phyloP scores from a whole-genome alignment of 2,113 vertebrate species.

The Rhegmatorhina hoffmannsi region DNA sequence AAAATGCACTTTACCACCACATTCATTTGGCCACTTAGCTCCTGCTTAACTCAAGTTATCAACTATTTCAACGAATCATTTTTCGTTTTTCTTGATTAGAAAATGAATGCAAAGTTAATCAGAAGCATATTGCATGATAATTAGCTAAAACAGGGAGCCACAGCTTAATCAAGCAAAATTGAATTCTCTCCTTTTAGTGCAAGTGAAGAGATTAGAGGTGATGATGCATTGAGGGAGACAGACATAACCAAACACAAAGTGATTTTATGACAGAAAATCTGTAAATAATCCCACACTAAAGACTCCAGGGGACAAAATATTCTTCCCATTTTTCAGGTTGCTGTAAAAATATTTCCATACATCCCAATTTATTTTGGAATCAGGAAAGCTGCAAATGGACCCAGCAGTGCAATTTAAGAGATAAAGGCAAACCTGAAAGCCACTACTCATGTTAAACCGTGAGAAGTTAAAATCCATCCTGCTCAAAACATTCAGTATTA shows the following conservation, averaged over 20 bases:
- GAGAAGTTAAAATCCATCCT: neutral
- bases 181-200: neutral
- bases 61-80: neutral
- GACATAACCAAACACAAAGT: neutral
- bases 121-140: conserved; percentile 23
- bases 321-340: neutral
- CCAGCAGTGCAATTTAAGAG: neutral
- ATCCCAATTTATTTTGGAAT: neutral
- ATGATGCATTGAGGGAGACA: neutral
- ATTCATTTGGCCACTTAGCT: neutral
- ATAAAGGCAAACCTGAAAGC: neutral
- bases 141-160: neutral
- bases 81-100: conserved; percentile 42
- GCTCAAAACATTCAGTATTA: neutral
- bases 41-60: conserved; percentile 26
- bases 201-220: neutral
- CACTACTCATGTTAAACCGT: neutral
- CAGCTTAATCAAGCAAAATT: conserved; percentile 48
- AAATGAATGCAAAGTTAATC: conserved; percentile 60
- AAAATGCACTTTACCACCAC: neutral
- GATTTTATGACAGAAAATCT: neutral
- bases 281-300: neutral
- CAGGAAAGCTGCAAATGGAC: neutral
- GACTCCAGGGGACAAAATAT: neutral
- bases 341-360: neutral